Base-by-base conservation (phyloP, 2,888 invertebrate species). In the Aproaerema taeniolella region DNA sequence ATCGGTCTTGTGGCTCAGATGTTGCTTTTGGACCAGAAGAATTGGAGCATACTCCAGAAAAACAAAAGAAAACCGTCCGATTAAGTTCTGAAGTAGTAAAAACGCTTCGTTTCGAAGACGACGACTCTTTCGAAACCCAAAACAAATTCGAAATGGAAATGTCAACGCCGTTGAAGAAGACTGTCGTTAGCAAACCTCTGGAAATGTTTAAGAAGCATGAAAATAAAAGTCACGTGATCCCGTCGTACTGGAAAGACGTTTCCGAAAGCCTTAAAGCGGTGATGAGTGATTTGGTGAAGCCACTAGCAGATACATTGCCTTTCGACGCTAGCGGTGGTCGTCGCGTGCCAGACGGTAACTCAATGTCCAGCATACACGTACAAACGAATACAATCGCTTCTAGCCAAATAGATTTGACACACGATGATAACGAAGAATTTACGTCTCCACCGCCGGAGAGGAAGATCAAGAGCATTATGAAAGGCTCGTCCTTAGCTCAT, bases 231-330 rank as follows among this genome's bases (percentile, higher is more conserved):
- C 72, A 67, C 47, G 82, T 81, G 0, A 85, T 86, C 20, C 86
- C 85, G 0, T 49, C 60, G 0, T 79, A 67, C 39, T 48, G 76
- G 31, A 67, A 65, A 42, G 68, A 75, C 5, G 67, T 78, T 0
- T 59, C 75, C 0, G 73, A 80, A 7, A 69, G 62, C 1, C 52
- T 85, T 0, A 85, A 86, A 38, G 64, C 68, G 1, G 50, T 85
- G 1, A 81, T 85, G 80, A 49, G 55, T 1, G 86, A 86, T 49
- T 52, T 85, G 13, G 72, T 79, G 0, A 83, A 86, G 40, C 86
- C 86, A 0, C 60, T 63, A 33, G 55, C 61, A 0, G 20, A 30
- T 11, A 47, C 50, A 0, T 5, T 65, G 17, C 74, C 76, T 0
- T 73, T 65, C 17, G 61, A 61, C 1, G 31, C 42, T 0, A n/a